These are phyloP conservation scores for Caradrina kadenii DNA, from an alignment of 2,888 invertebrate species.

Conservation along the genomic window DNA sequence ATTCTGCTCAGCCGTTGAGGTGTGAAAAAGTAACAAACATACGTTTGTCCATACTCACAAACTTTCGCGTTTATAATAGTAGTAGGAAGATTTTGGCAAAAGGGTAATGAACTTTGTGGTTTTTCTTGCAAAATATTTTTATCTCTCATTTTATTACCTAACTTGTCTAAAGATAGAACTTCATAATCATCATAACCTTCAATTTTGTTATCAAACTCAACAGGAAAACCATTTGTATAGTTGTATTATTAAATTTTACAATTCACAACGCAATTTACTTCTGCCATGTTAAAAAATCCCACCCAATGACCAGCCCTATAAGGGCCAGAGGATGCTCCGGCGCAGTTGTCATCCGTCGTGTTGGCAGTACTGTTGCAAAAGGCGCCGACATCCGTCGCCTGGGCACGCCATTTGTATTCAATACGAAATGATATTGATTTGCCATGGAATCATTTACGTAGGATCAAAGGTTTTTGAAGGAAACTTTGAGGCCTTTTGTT, in stretches of 20 bases:
- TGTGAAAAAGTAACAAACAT: too few species aligned
- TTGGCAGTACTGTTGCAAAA: slow-evolving; percentile 75
- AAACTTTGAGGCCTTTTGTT: slow-evolving; percentile 39
- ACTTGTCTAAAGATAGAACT: too few species aligned
- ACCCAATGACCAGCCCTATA: slow-evolving; percentile 71
- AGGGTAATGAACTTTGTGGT: too few species aligned
- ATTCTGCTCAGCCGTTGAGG: too few species aligned
- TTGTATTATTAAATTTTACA: not conserved
- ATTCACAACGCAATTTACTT: not conserved
- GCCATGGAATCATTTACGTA: slow-evolving; percentile 65
- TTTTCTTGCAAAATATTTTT: not conserved
- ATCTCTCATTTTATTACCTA: too few species aligned
- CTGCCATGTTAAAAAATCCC: not conserved
- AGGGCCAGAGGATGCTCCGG: slow-evolving; percentile 71
- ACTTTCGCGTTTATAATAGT: too few species aligned
- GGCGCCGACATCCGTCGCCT: slow-evolving; percentile 84
- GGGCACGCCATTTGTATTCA: slow-evolving; percentile 63
- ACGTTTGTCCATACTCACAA: too few species aligned
- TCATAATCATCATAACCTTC: too few species aligned
- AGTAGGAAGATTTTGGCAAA: too few species aligned
- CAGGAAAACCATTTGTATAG: not conserved
- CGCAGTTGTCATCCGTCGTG: slow-evolving; percentile 65
- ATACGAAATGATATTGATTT: slow-evolving; percentile 63
- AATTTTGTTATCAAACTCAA: not conserved
- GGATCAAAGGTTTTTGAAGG: slow-evolving; percentile 54